Base-by-base conservation (phyloP, 2,797 vertebrate genomes). In the Galago senegalensis region DNA sequence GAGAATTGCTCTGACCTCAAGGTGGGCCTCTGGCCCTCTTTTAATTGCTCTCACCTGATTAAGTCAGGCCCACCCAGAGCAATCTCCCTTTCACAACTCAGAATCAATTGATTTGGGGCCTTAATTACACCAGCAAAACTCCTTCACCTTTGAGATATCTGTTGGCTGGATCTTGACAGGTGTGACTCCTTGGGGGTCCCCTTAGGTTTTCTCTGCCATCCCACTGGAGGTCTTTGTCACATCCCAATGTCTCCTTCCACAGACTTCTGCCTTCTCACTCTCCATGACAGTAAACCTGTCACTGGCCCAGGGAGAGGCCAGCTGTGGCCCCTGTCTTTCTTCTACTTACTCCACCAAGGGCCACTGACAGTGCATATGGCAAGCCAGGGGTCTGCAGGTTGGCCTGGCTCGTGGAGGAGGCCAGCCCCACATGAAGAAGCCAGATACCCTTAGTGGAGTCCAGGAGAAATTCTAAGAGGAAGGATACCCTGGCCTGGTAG, bases 271-370 rank as follows among this genome's bases (percentile, higher is more conserved):
- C 11, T 0, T 53, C 65, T 82, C 29, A 1, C 49, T 3, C 29
- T 79, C 81, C 4, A 0, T 10, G 76, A 29, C 25, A 34, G 13
- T 0, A 1, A 73, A 29, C 2, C 12, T 18, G 12, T n/a, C 3
- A 7, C 5, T 0, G 10, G 37, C 46, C 1, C 0, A 0, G 12
- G 7, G 27, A 63, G n/a, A 27, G 75, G n/a, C n/a, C 18, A 11
- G 27, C 7, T 2, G 9, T 13, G 34, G 12, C 43, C 49, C 7
- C 21, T 93, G 43, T 67, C 65, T 69, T 40, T 40, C 40, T 77
- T 63, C 6, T 0, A 43, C 25, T 80, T 80, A 90, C 5, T 46
- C 70, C 46, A 8, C 83, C 40, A 82, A 77, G 9, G n/a, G 49
- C 61, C 53, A 27, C 5, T 58, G 31, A 31, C 23, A 2, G 16